Conservation (phyloP, 2,113 vertebrate species). For the Psilopsiagon aurifrons region DNA sequence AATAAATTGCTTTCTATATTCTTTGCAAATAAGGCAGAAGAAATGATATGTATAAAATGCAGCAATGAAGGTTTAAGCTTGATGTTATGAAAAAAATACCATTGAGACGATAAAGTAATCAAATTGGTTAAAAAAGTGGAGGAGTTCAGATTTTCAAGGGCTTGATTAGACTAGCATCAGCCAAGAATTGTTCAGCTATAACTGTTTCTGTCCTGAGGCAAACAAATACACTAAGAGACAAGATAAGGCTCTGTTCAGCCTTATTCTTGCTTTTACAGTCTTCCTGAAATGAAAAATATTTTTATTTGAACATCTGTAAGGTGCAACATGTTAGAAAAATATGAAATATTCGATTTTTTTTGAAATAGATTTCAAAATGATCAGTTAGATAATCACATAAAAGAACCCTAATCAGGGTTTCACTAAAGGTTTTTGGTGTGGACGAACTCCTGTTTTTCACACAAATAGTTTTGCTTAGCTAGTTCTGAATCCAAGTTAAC, state of each 20-base stretch:
- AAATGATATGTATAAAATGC: not conserved
- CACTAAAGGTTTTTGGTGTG: not conserved
- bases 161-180: not conserved
- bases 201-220: not conserved
- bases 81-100: not conserved
- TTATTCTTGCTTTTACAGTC: not conserved
- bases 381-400: not conserved
- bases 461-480: not conserved
- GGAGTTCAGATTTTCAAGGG: not conserved
- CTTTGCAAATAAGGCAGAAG: not conserved
- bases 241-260: not conserved
- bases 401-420: not conserved
- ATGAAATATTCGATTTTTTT: not conserved
- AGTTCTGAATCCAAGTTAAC: slow-evolving; percentile 41
- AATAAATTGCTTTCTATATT: not conserved
- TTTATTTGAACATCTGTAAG: not conserved
- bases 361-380: not conserved
- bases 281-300: not conserved
- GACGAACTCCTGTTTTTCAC: not conserved
- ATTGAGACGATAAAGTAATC: not conserved
- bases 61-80: not conserved
- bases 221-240: not conserved
- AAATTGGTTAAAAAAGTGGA: not conserved
- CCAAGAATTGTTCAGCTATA: not conserved
- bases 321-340: not conserved